Conservation (phyloP, 2,113 vertebrate species). For the Gadus chalcogrammus region DNA sequence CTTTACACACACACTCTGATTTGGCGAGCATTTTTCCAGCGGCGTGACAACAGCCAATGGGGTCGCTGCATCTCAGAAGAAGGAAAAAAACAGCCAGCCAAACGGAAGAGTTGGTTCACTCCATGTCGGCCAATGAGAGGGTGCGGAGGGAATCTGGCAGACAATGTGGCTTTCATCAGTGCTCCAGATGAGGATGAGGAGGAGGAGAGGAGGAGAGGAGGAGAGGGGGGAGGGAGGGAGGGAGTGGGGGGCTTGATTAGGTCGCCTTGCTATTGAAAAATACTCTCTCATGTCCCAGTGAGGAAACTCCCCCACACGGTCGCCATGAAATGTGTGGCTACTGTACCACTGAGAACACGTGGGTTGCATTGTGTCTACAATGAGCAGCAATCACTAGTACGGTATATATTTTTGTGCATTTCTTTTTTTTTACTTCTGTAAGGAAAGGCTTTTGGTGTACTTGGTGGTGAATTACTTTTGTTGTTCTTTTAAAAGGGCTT, state of each 20-base stretch:
- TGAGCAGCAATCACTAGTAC: too few species aligned
- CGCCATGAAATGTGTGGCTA: not conserved
- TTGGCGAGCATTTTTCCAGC: slow-evolving; percentile 29
- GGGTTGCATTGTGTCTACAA: too few species aligned
- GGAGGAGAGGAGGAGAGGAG: not conserved
- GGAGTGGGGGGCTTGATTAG: slow-evolving; percentile 4
- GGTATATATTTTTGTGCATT: too few species aligned
- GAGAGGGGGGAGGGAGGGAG: not conserved
- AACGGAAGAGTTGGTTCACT: slow-evolving; percentile 29
- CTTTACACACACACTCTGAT: slow-evolving; percentile 1
- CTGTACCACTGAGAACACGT: too few species aligned
- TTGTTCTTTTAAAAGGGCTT: too few species aligned
- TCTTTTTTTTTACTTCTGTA: too few species aligned
- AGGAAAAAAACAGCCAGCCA: slow-evolving; percentile 29
- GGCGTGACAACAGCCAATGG: slow-evolving; percentile 57
- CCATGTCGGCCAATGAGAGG: slow-evolving; percentile 38
- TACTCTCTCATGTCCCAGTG: not conserved
- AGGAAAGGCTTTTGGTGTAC: too few species aligned
- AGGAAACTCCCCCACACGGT: not conserved
- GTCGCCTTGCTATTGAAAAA: slow-evolving; percentile 20
- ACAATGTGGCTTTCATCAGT: slow-evolving; percentile 41
- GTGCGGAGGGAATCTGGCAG: not conserved
- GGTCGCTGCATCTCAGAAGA: not conserved
- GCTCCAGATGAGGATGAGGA: slow-evolving; percentile 34
- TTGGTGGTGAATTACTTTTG: too few species aligned